These are phyloP conservation scores for Candidula unifasciata DNA, from an alignment of 2,888 invertebrate species.

Conservation along the genomic window DNA sequence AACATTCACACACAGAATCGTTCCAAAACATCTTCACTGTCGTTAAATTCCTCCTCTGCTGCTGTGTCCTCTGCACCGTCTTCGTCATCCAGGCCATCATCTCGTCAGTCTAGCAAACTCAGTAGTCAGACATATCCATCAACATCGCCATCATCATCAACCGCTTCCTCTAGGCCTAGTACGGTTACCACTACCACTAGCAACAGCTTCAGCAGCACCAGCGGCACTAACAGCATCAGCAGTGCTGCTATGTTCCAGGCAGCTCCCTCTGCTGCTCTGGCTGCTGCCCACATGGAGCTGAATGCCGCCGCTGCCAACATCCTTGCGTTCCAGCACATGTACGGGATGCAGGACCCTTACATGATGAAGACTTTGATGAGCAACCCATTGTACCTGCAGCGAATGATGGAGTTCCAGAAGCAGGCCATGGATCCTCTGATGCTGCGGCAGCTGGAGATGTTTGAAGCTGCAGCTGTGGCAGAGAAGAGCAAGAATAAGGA, in stretches of 20 bases:
- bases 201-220: constrained; percentile 11
- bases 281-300: constrained; percentile 52
- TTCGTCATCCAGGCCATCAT: constrained; percentile 40
- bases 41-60: constrained; percentile 34
- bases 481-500: constrained; percentile 49
- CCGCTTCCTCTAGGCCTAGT: constrained; percentile 3
- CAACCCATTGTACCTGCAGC: constrained; percentile 51
- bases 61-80: constrained; percentile 42
- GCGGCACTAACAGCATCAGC: constrained; percentile 25
- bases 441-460: constrained; percentile 50
- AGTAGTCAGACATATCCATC: constrained; percentile 28
- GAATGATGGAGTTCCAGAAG: constrained; percentile 52
- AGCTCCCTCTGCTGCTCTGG: constrained; percentile 51
- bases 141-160: constrained; percentile 43
- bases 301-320: constrained; percentile 51
- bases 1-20: constrained; percentile 37
- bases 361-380: constrained; percentile 52
- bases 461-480: constrained; percentile 48
- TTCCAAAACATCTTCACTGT: constrained; percentile 32
- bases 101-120: constrained; percentile 37
- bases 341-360: constrained; percentile 52
- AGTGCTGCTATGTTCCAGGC: constrained; percentile 41
- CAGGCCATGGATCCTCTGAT: constrained; percentile 52
- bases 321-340: constrained; percentile 49
- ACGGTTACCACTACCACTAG: constrained; percentile 11